Conservation (phyloP, 2,797 vertebrate genomes). For the Knipowitschia caucasica region DNA sequence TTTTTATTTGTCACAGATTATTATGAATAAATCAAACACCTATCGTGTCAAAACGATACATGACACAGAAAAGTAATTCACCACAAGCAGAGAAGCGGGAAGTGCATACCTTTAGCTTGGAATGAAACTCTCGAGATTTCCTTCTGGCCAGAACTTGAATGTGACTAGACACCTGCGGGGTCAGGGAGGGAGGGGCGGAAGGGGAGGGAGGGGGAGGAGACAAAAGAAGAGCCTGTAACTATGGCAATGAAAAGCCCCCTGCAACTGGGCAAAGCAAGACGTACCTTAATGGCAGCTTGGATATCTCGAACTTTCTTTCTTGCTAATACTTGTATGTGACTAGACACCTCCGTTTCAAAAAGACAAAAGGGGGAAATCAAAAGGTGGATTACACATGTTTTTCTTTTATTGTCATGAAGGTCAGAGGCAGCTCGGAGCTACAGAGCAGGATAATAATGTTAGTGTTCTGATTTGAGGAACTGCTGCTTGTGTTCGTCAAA, state of each 20-base stretch:
- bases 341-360: slow-evolving; percentile 98
- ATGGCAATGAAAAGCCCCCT: slow-evolving; percentile 99
- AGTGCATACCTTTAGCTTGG: slow-evolving; percentile 99
- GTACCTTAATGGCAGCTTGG: slow-evolving; percentile 99
- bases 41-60: too few species aligned
- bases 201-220: slow-evolving; percentile 98
- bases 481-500: too few species aligned
- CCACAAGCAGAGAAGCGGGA: slow-evolving; percentile 99
- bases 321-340: slow-evolving; percentile 99
- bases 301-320: slow-evolving; percentile 99
- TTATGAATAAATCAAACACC: too few species aligned
- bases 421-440: slow-evolving; percentile 79
- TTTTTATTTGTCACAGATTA: too few species aligned
- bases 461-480: too few species aligned
- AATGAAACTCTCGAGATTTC: slow-evolving; percentile 99
- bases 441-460: slow-evolving; percentile 75
- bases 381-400: slow-evolving; percentile 80
- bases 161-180: slow-evolving; percentile 99
- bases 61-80: slow-evolving; percentile 93
- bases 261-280: slow-evolving; percentile 98
- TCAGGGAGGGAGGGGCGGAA: slow-evolving; percentile 98
- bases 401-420: slow-evolving; percentile 67
- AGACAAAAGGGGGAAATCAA: slow-evolving; percentile 71
- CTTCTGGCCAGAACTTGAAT: slow-evolving; percentile 99
- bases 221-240: slow-evolving; percentile 99